Evolutionary conservation across 2,113 vertebrate genomes (phyloP), one percentile per base, ranked within the genome.

Genomic region (Oncorhynchus clarkii): DNA sequence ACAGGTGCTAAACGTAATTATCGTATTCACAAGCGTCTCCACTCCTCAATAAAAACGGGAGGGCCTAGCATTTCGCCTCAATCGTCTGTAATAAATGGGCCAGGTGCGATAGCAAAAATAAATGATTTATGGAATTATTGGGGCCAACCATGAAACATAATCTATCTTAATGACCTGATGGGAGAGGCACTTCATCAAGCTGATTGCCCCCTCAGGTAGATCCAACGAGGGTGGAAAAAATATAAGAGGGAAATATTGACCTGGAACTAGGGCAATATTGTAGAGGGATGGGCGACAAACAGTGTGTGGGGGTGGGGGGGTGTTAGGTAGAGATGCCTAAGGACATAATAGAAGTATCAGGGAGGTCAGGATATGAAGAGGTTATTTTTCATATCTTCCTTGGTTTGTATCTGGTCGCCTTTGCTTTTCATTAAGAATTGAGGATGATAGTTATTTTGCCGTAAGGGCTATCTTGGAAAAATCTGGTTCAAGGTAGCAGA

Each of bases 71-170:
- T 86, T 89, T 89, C 83, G 80, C 83, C 9, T 54, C 29, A 27
- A 69, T 31, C 29, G 66, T 8, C 82, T 0, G 5, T 82, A 81
- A 90, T 87, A 92, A 92, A 90, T 90, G 86, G 88, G 86, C 85
- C 92, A 94, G 91, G 92, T 93, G 92, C 75, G 78, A 72, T 18
- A n/a, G 88, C 76, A 85, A 90, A 90, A 91, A 91, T 89, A 87
- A 91, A 88, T 91, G 93, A 93, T 94, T 92, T 89, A 93, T 92
- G 89, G 88, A 91, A 92, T 90, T 85, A 82, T 80, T 80, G 39
- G 68, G 74, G 83, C 14, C 87, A 80, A 86, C 90, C 89, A 90
- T 93, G 93, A 91, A 92, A 90, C 88, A 89, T 93, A 60, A 92
- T 90, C 89, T 85, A 86, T 90, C 88, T 88, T 93, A 93, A 93